These are phyloP conservation scores for Euthynnus affinis DNA, from an alignment of 2,797 vertebrate genomes.

Conservation along the genomic window DNA sequence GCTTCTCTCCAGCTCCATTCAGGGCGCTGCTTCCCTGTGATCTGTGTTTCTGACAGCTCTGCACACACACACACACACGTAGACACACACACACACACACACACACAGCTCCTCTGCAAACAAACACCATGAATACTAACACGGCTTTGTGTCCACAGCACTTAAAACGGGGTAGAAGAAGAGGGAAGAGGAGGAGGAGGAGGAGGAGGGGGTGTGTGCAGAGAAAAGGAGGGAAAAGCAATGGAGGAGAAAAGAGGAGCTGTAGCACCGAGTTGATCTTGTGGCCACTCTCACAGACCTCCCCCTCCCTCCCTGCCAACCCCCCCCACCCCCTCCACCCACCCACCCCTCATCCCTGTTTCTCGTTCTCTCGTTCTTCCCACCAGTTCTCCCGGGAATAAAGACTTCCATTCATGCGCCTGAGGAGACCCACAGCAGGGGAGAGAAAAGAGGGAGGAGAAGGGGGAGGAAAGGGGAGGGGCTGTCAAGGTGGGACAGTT, in stretches of 20 bases:
- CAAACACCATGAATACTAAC: constrained; percentile 92
- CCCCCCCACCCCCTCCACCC: constrained; percentile 15
- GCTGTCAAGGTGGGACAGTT: constrained; percentile 84
- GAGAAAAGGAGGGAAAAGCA: constrained; percentile 75
- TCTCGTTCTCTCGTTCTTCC: constrained; percentile 81
- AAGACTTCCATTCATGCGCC: constrained; percentile 88
- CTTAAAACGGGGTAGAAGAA: constrained; percentile 75
- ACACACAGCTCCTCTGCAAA: constrained; percentile 91
- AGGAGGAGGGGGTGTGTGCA: constrained; percentile 11
- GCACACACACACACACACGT: constrained; percentile 64
- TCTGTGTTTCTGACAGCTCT: constrained; percentile 86
- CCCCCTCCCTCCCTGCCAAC: constrained; percentile 30
- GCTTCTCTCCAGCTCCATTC: constrained; percentile 89
- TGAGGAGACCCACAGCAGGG: constrained; percentile 83
- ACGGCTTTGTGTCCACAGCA: constrained; percentile 85
- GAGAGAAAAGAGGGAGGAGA: constrained; percentile 78
- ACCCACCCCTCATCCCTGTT: constrained; percentile 64
- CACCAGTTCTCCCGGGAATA: constrained; percentile 87
- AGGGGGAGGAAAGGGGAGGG: constrained; percentile 61
- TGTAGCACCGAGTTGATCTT: constrained; percentile 82
- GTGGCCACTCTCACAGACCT: constrained; percentile 79
- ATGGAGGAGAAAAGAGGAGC: constrained; percentile 74
- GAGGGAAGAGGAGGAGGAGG: constrained; percentile 16
- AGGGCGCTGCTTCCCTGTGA: constrained; percentile 85
- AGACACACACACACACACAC: constrained; percentile 59